A percentile compares a stretch with the other conserved stretches of the same genome.
These are phyloP conservation scores for Ormia ochracea DNA, from an alignment of 2,888 invertebrate genomes.

Conservation along the genomic window DNA sequence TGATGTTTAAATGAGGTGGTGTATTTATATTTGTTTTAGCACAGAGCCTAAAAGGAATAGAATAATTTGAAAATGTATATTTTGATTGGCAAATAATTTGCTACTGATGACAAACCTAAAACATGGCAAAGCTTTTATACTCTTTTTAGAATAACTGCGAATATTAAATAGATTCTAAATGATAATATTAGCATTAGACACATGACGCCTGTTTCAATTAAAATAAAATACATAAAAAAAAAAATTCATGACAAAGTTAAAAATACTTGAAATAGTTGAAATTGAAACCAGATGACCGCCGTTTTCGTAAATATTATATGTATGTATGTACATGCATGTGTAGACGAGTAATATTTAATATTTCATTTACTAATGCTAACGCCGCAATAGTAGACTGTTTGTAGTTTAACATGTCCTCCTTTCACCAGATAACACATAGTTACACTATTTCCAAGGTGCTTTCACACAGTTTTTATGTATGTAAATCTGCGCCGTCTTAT, in stretches of 20 bases:
- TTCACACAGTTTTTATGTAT: too few relatives aligned
- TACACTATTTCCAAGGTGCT: conserved; percentile 26
- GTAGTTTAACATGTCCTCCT: conserved; percentile 27
- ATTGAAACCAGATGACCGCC: conserved; percentile 64
- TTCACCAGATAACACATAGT: neutral
- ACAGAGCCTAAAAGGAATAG: neutral
- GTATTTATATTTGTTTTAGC: conserved; percentile 39
- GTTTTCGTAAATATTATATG: conserved; percentile 35
- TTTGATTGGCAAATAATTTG: conserved; percentile 66
- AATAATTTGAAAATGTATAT: conserved; percentile 25
- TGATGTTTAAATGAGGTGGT: conserved; percentile 67
- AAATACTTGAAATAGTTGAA: conserved; percentile 24
- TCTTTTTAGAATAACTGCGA: conserved; percentile 11
- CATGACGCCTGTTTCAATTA: conserved; percentile 37
- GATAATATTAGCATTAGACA: conserved; percentile 28
- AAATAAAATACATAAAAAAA: neutral
- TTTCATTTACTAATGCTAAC: conserved; percentile 32
- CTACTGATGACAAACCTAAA: conserved; percentile 69
- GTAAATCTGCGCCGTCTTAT: too few relatives aligned
- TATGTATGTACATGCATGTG: neutral
- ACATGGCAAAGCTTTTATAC: conserved; percentile 69
- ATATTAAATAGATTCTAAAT: conserved; percentile 22
- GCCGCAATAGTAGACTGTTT: conserved; percentile 47
- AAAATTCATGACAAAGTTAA: too few relatives aligned
- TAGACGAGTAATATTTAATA: conserved; percentile 12